Evolutionary conservation across 2,797 vertebrate genomes (phyloP).

Genomic region (Erpetoichthys calabaricus): DNA sequence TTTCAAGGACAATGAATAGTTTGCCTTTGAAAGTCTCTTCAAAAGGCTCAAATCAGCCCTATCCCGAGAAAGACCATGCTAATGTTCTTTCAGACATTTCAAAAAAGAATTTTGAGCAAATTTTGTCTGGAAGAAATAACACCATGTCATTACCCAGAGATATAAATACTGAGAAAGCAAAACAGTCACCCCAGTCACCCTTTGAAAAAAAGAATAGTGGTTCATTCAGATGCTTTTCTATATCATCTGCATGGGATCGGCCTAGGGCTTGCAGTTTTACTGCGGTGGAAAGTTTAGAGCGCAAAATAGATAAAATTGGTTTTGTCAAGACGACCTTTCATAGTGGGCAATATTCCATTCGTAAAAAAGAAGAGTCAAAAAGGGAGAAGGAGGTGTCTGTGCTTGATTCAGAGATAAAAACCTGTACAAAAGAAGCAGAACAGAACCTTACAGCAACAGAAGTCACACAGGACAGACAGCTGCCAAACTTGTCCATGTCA

Average conservation of each 20-base stretch:
- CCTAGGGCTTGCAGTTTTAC: slow-evolving; percentile 48
- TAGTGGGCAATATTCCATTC: slow-evolving; percentile 20
- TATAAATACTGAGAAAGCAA: too few relatives aligned
- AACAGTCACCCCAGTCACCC: slow-evolving; percentile 3
- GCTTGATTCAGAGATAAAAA: slow-evolving; percentile 16
- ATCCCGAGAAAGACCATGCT: slow-evolving; percentile 14
- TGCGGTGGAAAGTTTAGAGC: slow-evolving; percentile 32
- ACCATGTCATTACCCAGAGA: too few relatives aligned
- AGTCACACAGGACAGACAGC: slow-evolving; percentile 18
- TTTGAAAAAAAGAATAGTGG: slow-evolving; percentile 26
- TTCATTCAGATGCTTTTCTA: slow-evolving; percentile 43
- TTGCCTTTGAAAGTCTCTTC: slow-evolving; percentile 7
- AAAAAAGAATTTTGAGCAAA: too few relatives aligned
- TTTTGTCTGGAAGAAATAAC: too few relatives aligned
- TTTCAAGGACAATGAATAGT: slow-evolving; percentile 5
- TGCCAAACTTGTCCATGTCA: slow-evolving; percentile 17
- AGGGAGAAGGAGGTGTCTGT: slow-evolving; percentile 22
- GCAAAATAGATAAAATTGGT: slow-evolving; percentile 14
- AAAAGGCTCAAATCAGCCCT: slow-evolving; percentile 15
- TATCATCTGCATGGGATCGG: slow-evolving; percentile 49
- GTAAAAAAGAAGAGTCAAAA: slow-evolving; percentile 34
- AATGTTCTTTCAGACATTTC: too few relatives aligned
- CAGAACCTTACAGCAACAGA: slow-evolving; percentile 25
- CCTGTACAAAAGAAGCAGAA: slow-evolving; percentile 16
- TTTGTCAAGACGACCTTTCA: slow-evolving; percentile 22